Evolutionary conservation across 2,888 invertebrate genomes (phyloP).

Genomic region (Laspeyria flexula): DNA sequence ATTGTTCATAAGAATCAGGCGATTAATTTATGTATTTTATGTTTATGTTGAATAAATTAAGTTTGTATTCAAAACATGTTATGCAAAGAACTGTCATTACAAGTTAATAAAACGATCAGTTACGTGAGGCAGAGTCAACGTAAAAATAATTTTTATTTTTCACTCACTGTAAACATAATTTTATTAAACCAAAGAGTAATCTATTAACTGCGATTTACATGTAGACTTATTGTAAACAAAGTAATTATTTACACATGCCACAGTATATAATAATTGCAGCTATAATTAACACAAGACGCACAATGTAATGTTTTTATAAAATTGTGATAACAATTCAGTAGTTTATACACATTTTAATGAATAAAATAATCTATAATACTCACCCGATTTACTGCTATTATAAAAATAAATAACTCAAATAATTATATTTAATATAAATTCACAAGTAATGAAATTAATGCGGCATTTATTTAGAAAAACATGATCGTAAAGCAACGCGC

Average conservation of each 20-base stretch:
- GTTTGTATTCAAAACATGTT: too few relatives aligned
- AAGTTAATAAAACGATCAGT: too few relatives aligned
- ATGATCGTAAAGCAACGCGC: constrained; percentile 59
- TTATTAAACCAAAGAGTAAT: too few relatives aligned
- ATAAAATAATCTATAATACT: constrained; percentile 5
- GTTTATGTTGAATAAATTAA: too few relatives aligned
- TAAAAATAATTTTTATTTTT: too few relatives aligned
- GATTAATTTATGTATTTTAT: too few relatives aligned
- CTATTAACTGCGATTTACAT: too few relatives aligned
- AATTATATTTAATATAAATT: neutral
- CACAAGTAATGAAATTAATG: constrained; percentile 23
- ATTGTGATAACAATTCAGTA: neutral
- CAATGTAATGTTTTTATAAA: neutral
- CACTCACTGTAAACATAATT: too few relatives aligned
- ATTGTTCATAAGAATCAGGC: too few relatives aligned
- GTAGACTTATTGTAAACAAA: too few relatives aligned
- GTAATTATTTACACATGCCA: neutral
- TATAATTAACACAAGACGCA: neutral
- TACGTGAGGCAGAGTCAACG: too few relatives aligned
- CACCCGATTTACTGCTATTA: constrained; percentile 18
- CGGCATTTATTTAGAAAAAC: constrained; percentile 48
- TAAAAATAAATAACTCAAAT: constrained; percentile 11
- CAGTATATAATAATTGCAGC: neutral
- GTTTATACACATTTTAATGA: neutral
- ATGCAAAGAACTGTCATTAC: too few relatives aligned